Evolutionary conservation across 1,140 invertebrate genomes (phyloP), one percentile per base, ranked within the genome.

Genomic region (Littorina saxatilis): DNA sequence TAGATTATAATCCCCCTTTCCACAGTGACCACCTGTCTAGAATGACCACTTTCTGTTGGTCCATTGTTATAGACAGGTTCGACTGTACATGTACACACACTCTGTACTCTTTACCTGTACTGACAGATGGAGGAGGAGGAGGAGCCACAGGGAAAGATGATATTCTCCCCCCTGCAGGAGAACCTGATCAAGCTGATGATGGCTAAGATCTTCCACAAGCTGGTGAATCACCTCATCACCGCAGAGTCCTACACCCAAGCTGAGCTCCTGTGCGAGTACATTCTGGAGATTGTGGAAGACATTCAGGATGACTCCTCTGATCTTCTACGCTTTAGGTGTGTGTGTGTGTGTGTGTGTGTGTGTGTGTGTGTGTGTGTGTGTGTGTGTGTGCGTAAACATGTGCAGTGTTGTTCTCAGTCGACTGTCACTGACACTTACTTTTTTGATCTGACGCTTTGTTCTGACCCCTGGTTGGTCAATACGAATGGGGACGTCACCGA

Each of bases 291-390:
- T 39, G 70, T 90, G 1, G 88, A 89, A 39, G 86, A 88, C 40
- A 90, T 91, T 66, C 87, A 90, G 80, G 90, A 91, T 83, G 88
- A 87, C 17, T 90, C 88, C 17, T 85, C 86, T 4, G 86, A 87
- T 20, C 82, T 91, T 84, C 80, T 91, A 23, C 82, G 86, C 52
- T 89, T 90, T 52, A 68, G 66, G 66, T 68, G 1, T 1, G 66
- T 1, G 61, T 66, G 61, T 66, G 61, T 66, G 61, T 66, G 61
- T 29, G 61, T 29, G 61, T 29, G 61, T 32, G 61, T 29, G 61
- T 29, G 61, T 29, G 61, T 29, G 61, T 32, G 61, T 35, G 32
- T 35, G 29, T 35, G 32, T 66, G 27, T 13, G 23, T 58, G 7
- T 58, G 7, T 58, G 17, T 23, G 15, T 23, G 47, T n/a, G n/a